Evolutionary conservation across 2,797 vertebrate species (phyloP).

Genomic region (Fratercula arctica): DNA sequence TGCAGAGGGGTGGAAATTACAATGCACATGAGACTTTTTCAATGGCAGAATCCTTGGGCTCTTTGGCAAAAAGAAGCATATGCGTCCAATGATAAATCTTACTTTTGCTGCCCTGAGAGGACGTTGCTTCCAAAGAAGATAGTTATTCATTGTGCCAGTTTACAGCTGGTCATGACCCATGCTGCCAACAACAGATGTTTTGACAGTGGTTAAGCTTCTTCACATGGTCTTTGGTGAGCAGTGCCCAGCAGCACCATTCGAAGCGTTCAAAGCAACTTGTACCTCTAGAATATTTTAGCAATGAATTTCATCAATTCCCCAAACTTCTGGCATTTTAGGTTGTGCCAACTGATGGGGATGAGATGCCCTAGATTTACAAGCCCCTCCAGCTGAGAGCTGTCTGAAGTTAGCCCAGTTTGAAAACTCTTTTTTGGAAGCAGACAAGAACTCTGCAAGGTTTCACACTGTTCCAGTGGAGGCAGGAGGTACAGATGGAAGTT

Average conservation of each 20-base stretch:
- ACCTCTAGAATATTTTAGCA: conserved; percentile 50
- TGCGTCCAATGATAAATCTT: background rate
- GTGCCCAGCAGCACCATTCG: background rate
- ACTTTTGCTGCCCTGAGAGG: background rate
- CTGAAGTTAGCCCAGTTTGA: conserved; percentile 40
- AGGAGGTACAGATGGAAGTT: conserved; percentile 56
- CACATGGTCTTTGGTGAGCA: background rate
- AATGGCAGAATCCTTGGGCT: background rate
- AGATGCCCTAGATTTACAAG: conserved; percentile 50
- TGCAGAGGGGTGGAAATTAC: background rate
- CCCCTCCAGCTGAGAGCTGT: conserved; percentile 37
- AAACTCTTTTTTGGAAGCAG: conserved; percentile 48
- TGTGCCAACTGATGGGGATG: conserved; percentile 22
- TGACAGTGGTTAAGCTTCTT: background rate
- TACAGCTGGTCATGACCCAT: background rate
- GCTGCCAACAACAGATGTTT: conserved; percentile 36
- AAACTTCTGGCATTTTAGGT: conserved; percentile 44
- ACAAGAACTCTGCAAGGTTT: conserved; percentile 29
- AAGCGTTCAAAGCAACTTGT: background rate
- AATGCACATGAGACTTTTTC: background rate
- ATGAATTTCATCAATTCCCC: conserved; percentile 29
- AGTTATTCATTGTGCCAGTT: background rate
- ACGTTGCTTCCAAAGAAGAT: background rate
- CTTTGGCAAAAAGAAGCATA: background rate
- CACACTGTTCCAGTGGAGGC: conserved; percentile 21